Evolutionary conservation across 2,113 vertebrate species (phyloP).

Genomic region (Pseudopodoces humilis): DNA sequence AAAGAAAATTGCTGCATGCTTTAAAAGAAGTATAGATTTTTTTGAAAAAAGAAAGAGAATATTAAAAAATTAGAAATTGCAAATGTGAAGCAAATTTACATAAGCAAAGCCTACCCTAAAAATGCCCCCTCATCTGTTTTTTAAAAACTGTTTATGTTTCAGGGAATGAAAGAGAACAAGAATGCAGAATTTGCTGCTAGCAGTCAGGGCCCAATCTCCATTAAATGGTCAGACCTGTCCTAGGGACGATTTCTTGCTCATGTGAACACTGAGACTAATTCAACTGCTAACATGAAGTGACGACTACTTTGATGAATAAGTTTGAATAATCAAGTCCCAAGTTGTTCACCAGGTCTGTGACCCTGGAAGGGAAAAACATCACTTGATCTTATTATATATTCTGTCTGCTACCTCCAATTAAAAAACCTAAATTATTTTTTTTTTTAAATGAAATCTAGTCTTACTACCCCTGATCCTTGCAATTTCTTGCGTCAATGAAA

Average conservation of each 20-base stretch:
- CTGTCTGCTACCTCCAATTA: background rate
- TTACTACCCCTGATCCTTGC: background rate
- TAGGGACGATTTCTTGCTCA: background rate
- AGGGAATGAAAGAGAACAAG: background rate
- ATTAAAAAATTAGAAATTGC: background rate
- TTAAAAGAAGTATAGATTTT: background rate
- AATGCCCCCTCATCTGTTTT: background rate
- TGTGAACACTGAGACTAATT: background rate
- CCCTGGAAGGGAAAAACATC: background rate
- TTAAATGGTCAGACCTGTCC: background rate
- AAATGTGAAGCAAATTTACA: background rate
- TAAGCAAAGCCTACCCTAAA: background rate
- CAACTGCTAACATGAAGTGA: background rate
- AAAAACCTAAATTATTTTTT: background rate
- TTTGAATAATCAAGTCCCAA: constrained; percentile 5
- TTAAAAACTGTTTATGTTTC: background rate
- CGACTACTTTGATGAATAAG: background rate
- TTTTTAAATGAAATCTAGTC: background rate
- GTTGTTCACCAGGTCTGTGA: background rate
- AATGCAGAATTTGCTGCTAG: background rate
- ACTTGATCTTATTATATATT: background rate
- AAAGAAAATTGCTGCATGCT: background rate
- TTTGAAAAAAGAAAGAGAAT: no score
- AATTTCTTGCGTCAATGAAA: background rate
- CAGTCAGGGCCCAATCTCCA: background rate